phyloP scores from a whole-genome alignment of 2,113 vertebrate species.

The Callopanchax toddi region DNA sequence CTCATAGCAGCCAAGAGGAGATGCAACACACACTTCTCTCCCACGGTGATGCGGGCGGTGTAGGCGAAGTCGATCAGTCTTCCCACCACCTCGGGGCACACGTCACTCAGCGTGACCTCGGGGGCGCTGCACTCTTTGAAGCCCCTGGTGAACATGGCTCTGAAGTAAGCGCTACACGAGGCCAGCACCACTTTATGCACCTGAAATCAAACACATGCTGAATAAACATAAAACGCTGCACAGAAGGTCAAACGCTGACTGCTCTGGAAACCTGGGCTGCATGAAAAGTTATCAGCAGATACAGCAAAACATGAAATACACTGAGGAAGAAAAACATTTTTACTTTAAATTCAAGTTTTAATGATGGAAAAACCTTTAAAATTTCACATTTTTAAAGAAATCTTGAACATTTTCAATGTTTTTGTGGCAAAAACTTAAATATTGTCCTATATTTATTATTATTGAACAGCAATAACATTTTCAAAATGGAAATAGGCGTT shows the following conservation, averaged over 20 bases:
- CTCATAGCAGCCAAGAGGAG: conserved; percentile 83
- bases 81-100: conserved; percentile 82
- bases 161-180: conserved; percentile 84
- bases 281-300: neutral
- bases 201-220: conserved; percentile 34
- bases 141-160: conserved; percentile 86
- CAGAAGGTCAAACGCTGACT: neutral
- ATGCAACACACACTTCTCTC: conserved; percentile 83
- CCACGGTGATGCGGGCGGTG: conserved; percentile 83
- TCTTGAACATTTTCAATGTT: neutral
- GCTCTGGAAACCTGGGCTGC: neutral
- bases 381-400: neutral
- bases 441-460: too few relatives aligned
- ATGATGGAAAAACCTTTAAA: too few relatives aligned
- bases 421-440: neutral
- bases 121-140: conserved; percentile 80
- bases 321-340: too few relatives aligned
- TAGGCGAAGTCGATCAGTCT: conserved; percentile 85
- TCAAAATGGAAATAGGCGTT: too few relatives aligned
- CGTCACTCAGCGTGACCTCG: conserved; percentile 81
- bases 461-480: too few relatives aligned
- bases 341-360: too few relatives aligned
- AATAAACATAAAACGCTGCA: neutral
- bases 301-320: neutral
- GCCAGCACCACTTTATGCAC: conserved; percentile 85